Conservation (phyloP, 2,797 vertebrate species). For the Pyrrhura leucotis region DNA sequence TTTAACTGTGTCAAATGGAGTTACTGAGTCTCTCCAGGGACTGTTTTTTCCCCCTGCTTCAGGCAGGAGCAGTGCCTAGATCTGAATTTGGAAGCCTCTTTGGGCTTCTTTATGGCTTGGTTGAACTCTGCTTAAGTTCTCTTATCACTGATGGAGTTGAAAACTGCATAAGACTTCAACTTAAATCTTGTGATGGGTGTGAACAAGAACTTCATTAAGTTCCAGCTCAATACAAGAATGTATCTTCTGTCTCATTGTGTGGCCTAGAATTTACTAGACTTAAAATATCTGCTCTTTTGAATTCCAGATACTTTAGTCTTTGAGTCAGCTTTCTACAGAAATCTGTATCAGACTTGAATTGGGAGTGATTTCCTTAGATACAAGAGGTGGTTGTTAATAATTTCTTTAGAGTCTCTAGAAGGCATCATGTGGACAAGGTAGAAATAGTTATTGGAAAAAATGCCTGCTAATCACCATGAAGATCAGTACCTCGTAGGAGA, state of each 20-base stretch:
- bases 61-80: neutral
- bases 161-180: neutral
- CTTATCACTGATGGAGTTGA: neutral
- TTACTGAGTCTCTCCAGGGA: neutral
- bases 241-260: neutral
- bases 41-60: neutral
- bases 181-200: rapidly evolving
- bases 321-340: neutral
- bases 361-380: neutral
- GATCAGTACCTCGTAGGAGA: neutral
- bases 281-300: neutral
- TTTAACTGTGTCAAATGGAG: neutral
- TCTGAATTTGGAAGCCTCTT: neutral
- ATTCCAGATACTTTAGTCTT: neutral
- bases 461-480: neutral
- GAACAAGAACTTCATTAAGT: neutral
- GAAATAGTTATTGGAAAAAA: neutral
- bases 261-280: neutral
- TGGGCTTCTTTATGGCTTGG: neutral
- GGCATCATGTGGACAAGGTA: neutral
- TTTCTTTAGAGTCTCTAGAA: neutral
- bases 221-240: neutral
- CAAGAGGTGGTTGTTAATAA: neutral
- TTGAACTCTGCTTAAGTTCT: neutral
- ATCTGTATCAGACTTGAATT: neutral